Base-by-base conservation (phyloP, 2,113 vertebrate genomes). In the Sapajus apella region DNA sequence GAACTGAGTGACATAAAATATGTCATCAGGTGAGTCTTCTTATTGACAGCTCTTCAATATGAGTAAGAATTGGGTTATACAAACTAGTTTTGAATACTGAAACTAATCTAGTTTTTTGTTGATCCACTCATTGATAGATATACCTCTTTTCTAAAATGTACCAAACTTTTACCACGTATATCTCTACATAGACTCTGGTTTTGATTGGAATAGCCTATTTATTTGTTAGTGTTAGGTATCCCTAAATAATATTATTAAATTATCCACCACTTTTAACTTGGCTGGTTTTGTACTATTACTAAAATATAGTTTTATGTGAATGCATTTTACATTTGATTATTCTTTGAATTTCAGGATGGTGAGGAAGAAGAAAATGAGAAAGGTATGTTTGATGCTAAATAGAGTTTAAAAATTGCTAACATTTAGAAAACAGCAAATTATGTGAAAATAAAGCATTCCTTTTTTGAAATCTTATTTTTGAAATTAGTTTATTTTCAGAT, bases 311-410 rank as follows among this genome's bases (percentile, higher is more conserved):
- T 97, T 95, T 95, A 92, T 61, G 7, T 90, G 40, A 82, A 91
- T 95, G 97, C 27, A 92, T 95, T 97, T 99, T 97, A 99, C 97
- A 98, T 94, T 98, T 97, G 95, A 95, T 98, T 99, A 98, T 93
- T 96, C 96, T 98, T 97, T 98, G 96, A 98, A 97, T 98, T 99
- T 96, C 98, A 99, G 99, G 99, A 99, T 79, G 98, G 98, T 68
- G 99, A 99, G 97, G 99, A 99, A 97, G 99, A 99, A 98, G 99
- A 99, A 98, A 99, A 99, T 98, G 99, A 99, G 98, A 99, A 99
- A 99, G 99, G 99, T 99, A 99, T 99, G 99, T 98, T 98, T 98
- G 97, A 98, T 97, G 83, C 97, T 98, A 98, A 98, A 96, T 98
- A 97, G 98, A 97, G 97, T 97, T 98, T 96, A 96, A 90, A 97